Evolutionary conservation across 1,140 invertebrate species (phyloP), one percentile per base, ranked within the genome.

Genomic region (Melanaphis sacchari): DNA sequence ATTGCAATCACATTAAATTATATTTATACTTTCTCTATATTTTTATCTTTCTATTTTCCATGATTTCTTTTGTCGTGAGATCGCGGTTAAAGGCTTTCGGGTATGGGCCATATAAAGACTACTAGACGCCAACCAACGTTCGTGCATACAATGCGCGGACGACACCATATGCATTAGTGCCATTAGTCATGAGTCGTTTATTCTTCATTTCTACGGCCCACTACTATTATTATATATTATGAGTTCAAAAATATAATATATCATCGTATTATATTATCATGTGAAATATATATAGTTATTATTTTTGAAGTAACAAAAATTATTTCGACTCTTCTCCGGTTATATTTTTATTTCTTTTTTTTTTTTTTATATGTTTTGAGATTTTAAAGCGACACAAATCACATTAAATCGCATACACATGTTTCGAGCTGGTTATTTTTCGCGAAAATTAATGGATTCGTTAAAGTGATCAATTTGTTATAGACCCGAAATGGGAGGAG

Each of bases 171-270:
- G 91, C 91, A 92, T 92, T 92, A 82, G 46, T 84, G 66, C 91
- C 91, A 92, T 92, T 92, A 92, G 91, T 92, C 91, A 92, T 52
- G 91, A 92, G 91, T 92, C 91, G 76, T 92, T 92, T 92, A 84
- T 84, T 92, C 84, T 26, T 24, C 49, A 49, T 84, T 52, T 49
- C 54, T 76, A 18, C 59, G 15, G 15, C 31, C 59, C 59, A 76
- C 59, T n/a, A 21, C 59, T 76, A 76, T 36, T 52, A 89, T 89
- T 82, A 82, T 82, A 76, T 18, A n/a, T 22, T 4, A n/a, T 38
- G 52, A 41, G 38, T 31, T 85, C 82, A 31, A 90, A 90, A 40
- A 38, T 54, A 76, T 76, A n/a, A 76, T 76, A 76, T 76, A 76
- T 76, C 59, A 76, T 76, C 59, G 36, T 76, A 76, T 76, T 76